Evolutionary conservation across 2,888 invertebrate genomes (phyloP).

Genomic region (Deilephila elpenor): DNA sequence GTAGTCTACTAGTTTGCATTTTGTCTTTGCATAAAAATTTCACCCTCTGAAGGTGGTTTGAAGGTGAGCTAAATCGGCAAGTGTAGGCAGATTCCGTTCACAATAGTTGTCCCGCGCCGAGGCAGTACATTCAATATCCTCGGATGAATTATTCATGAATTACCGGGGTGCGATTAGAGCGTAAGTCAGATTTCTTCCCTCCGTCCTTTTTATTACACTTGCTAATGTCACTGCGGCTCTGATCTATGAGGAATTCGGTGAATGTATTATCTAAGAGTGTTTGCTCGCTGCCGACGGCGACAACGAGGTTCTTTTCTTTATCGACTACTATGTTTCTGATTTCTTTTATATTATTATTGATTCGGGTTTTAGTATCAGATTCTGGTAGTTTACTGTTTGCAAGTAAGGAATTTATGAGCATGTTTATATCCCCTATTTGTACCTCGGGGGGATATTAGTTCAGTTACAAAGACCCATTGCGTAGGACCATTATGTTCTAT

Average conservation of each 20-base stretch:
- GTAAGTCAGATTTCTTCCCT: constrained; percentile 51
- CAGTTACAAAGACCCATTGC: no score
- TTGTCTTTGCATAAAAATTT: neutral
- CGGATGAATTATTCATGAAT: constrained; percentile 61
- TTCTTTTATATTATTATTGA: neutral
- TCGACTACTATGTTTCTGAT: neutral
- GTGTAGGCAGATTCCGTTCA: constrained; percentile 18
- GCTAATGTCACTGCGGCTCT: constrained; percentile 30
- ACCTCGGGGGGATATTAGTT: no score
- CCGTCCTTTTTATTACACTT: constrained; percentile 30
- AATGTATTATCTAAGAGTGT: constrained; percentile 24
- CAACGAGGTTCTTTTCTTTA: neutral
- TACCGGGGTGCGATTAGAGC: constrained; percentile 58
- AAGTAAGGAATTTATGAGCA: neutral
- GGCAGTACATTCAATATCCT: constrained; percentile 56
- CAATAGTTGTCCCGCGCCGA: constrained; percentile 22
- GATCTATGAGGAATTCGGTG: constrained; percentile 21
- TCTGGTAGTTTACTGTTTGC: neutral
- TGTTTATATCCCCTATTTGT: neutral
- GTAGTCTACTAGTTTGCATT: neutral
- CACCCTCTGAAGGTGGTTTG: neutral
- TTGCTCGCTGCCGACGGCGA: neutral
- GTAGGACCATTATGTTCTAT: no score
- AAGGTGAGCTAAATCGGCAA: constrained; percentile 14
- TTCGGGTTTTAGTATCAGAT: neutral